Base-by-base conservation (phyloP, 2,113 vertebrate species). In the Oreochromis spilurus region DNA sequence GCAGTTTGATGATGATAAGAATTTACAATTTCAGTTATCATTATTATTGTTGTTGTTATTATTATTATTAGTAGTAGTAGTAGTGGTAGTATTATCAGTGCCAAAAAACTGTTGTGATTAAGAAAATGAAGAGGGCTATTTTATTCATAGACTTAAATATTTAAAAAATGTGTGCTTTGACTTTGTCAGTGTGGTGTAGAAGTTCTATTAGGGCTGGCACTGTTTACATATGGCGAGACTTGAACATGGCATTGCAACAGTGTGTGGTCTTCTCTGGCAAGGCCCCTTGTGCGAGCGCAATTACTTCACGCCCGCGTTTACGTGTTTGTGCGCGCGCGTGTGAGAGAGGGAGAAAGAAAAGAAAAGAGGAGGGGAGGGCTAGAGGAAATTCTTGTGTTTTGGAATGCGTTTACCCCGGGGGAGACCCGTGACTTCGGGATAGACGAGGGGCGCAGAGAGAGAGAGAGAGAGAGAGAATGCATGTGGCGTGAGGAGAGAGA, bases 381-480 rank as follows among this genome's bases (percentile, higher is more conserved):
- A 95, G 95, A 95, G 95, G 95, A 97, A 97, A 96, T 95, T 96
- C 95, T 97, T 96, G 95, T 96, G 88, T 94, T 97, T 95, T 97
- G 96, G 96, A 97, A 97, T 97, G 95, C 90, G 89, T 94, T 96
- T 97, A 96, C 96, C 96, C 95, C 93, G 91, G 96, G 96, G 96
- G 97, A 96, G 95, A 97, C 95, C 95, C 92, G 70, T 95, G 96
- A 96, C 95, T 94, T 89, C 93, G 79, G 87, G 82, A 85, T 31
- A 91, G 82, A 91, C 45, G 24, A 50, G 88, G 90, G 58, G 84
- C 81, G 87, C 82, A 75, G 57, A 43, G 50, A 34, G 43, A 77
- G 53, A 16, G 58, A 21, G 9, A 50, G 12, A 24, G 53, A 50
- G 12, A 24, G 34, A 2, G 79, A 82, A 88, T 36, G 83, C 55